Conservation (phyloP, 2,797 vertebrate genomes). For the Diplodus puntazzo region DNA sequence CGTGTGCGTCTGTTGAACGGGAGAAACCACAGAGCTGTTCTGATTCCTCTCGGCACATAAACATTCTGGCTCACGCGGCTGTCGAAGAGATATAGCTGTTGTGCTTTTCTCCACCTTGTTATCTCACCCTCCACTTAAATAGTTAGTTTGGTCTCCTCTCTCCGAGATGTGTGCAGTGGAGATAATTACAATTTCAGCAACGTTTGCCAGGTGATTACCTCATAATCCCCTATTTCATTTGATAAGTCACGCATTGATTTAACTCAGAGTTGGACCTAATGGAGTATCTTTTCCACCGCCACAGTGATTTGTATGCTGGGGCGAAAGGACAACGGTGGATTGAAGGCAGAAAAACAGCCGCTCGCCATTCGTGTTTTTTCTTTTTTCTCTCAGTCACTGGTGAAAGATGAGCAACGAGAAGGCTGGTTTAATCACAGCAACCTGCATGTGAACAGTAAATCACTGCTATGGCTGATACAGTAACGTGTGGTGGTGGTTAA, state of each 20-base stretch:
- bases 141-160: slow-evolving; percentile 80
- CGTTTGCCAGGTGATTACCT: slow-evolving; percentile 87
- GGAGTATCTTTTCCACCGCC: slow-evolving; percentile 83
- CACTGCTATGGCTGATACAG: slow-evolving; percentile 66
- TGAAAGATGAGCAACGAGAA: slow-evolving; percentile 71
- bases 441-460: slow-evolving; percentile 74
- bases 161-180: slow-evolving; percentile 75
- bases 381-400: slow-evolving; percentile 14
- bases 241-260: slow-evolving; percentile 88
- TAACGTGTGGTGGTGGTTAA: slow-evolving; percentile 49
- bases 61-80: slow-evolving; percentile 48
- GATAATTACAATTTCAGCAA: slow-evolving; percentile 87
- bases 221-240: slow-evolving; percentile 88
- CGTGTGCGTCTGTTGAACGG: slow-evolving; percentile 26
- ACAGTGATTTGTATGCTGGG: slow-evolving; percentile 83
- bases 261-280: slow-evolving; percentile 85
- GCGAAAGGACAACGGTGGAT: slow-evolving; percentile 80
- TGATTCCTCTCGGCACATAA: slow-evolving; percentile 48
- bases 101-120: slow-evolving; percentile 76
- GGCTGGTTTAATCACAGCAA: slow-evolving; percentile 75
- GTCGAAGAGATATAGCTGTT: slow-evolving; percentile 70
- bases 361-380: slow-evolving; percentile 50
- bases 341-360: slow-evolving; percentile 81
- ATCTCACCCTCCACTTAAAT: slow-evolving; percentile 79
- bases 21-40: slow-evolving; percentile 37